phyloP scores from a whole-genome alignment of 2,888 invertebrate genomes.

The Halocaridina rubra region DNA sequence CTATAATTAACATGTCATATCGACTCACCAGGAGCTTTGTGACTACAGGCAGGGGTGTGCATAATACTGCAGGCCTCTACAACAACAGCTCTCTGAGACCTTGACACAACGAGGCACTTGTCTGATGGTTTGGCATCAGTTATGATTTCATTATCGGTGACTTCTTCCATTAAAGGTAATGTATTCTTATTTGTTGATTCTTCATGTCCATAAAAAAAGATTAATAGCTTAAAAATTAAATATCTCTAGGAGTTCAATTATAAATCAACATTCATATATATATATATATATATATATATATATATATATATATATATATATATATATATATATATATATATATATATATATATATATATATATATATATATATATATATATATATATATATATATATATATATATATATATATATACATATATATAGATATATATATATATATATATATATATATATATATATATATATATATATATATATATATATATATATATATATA shows the following conservation, averaged over 20 bases:
- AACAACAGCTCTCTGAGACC: neutral
- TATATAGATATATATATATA: no score
- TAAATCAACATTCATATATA: no score
- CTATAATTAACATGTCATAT: no score
- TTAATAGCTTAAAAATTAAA: no score
- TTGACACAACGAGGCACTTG: neutral
- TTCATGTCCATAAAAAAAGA: no score
- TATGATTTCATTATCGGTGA: neutral
- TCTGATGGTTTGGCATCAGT: neutral
- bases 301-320: slow-evolving; percentile 14
- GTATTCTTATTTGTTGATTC: no score
- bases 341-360: neutral
- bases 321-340: slow-evolving; percentile 14
- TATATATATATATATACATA: neutral
- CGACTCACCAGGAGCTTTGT: neutral
- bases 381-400: neutral
- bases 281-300: slow-evolving; percentile 19
- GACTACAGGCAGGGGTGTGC: neutral
- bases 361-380: neutral
- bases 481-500: neutral
- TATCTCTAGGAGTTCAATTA: no score
- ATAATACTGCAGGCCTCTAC: neutral
- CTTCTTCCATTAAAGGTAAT: no score
- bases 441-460: slow-evolving; percentile 1
- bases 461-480: slow-evolving; percentile 1